Evolutionary conservation across 2,113 vertebrate species (phyloP), one percentile per base, ranked within the genome.

Genomic region (Gavia stellata): DNA sequence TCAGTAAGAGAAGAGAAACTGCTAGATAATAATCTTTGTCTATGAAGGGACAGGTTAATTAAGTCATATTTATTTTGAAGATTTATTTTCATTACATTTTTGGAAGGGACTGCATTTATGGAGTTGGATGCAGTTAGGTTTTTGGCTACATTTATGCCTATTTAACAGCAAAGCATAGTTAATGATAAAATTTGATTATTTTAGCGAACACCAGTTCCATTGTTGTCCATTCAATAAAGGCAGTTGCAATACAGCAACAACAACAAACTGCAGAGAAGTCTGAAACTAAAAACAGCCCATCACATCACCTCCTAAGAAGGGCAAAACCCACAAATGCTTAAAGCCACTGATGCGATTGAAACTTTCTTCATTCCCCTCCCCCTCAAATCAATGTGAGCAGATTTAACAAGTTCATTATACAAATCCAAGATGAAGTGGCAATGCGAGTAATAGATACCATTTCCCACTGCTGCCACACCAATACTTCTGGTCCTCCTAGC

Each of bases 321-420:
- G 8, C 3, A 88, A 87, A 80, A 24, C 7, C 19, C 12, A 7
- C 26, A 49, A 49, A 34, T 6, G 10, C 47, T 33, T 36, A 16
- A 75, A 74, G 26, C 12, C 38, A 49, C 20, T 2, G 31, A 63
- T 19, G 38, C 1, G 1, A 40, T 0, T 15, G 40, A 68, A 67
- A 17, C 3, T 4, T 31, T 3, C 10, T 17, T 49, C 17, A 17
- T 15, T 58, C 38, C 10, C 3, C 45, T 61, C 29, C 77, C 33
- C 14, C 11, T 52, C 17, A 42, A 38, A 33, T 23, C 28, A 63
- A 3, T 12, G 12, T 0, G 2, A 9, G 1, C 0, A 0, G 10
- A 21, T 50, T 66, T 61, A 72, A 36, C 33, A 33, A 61, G 45
- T 4, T 83, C 12, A 38, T 47, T 18, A 17, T 4, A 29, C 8